A percentile compares a stretch with the other conserved stretches of the same genome.
Conservation (phyloP, 1,140 invertebrate species). For the Helicorthomorpha holstii region DNA sequence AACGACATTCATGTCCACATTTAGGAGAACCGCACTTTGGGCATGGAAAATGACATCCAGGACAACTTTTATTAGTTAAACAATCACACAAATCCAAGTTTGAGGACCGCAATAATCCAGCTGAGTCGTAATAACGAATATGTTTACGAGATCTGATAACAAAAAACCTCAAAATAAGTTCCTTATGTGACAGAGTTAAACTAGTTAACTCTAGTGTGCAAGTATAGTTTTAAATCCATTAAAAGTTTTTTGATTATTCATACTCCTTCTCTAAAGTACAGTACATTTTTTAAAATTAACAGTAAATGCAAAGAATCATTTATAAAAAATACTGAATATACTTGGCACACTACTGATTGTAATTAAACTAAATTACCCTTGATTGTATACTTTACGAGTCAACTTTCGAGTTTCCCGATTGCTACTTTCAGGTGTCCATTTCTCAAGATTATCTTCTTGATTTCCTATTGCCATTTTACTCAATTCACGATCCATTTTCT, state of each 20-base stretch:
- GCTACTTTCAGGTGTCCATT: slow-evolving; percentile 1
- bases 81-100: slow-evolving; percentile 61
- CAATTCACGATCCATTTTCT: too few species aligned
- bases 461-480: background rate
- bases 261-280: too few species aligned
- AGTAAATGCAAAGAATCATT: too few species aligned
- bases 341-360: background rate
- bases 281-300: too few species aligned
- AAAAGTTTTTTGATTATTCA: too few species aligned
- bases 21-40: slow-evolving; percentile 44
- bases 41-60: slow-evolving; percentile 64
- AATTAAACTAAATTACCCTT: slow-evolving; percentile 1
- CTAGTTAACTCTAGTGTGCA: background rate
- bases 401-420: slow-evolving; percentile 8
- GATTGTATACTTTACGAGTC: slow-evolving; percentile 7
- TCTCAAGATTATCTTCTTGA: background rate
- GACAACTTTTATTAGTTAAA: slow-evolving; percentile 41
- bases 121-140: slow-evolving; percentile 23
- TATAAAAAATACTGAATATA: too few species aligned
- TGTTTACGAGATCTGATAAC: background rate
- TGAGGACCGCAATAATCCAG: slow-evolving; percentile 28
- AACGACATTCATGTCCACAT: slow-evolving; percentile 41
- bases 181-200: background rate
- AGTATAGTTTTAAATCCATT: background rate
- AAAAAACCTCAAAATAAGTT: background rate